Conservation (phyloP, 2,888 invertebrate species). For the Apotomis capreana region DNA sequence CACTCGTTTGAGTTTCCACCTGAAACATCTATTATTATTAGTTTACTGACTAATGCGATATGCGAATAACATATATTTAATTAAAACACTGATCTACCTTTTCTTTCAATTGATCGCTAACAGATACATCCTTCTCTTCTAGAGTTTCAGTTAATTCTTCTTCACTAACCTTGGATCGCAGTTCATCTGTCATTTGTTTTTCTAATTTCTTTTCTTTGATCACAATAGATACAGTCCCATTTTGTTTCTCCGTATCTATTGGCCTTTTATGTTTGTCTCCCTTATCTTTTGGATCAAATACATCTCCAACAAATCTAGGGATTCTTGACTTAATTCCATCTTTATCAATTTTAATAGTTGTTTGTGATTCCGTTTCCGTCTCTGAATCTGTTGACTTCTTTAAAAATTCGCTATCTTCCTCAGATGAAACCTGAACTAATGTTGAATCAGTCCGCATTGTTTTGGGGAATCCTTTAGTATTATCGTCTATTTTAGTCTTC, state of each 20-base stretch:
- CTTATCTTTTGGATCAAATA: constrained; percentile 56
- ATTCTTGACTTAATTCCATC: constrained; percentile 60
- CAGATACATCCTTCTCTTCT: constrained; percentile 71
- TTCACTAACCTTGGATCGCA: constrained; percentile 65
- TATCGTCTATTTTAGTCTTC: constrained; percentile 70
- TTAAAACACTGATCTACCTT: constrained; percentile 55
- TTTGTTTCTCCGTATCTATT: constrained; percentile 58
- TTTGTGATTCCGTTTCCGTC: constrained; percentile 82
- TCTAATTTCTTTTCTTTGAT: constrained; percentile 60
- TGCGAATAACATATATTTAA: not conserved
- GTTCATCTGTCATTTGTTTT: constrained; percentile 65
- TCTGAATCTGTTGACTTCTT: constrained; percentile 82
- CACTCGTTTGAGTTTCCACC: constrained; percentile 69
- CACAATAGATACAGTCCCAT: constrained; percentile 54
- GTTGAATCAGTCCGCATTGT: constrained; percentile 80
- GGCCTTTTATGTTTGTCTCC: constrained; percentile 57
- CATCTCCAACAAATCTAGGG: constrained; percentile 54
- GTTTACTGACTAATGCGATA: not conserved
- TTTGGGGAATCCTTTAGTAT: constrained; percentile 68
- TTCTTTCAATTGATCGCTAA: constrained; percentile 60
- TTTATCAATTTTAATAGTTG: constrained; percentile 74
- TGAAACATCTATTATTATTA: constrained; percentile 51
- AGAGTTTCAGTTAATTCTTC: constrained; percentile 68
- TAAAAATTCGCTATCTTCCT: constrained; percentile 80
- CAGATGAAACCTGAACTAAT: constrained; percentile 79